These are phyloP conservation scores for Myrmecobius fasciatus DNA, from an alignment of 2,113 vertebrate species.

Conservation along the genomic window DNA sequence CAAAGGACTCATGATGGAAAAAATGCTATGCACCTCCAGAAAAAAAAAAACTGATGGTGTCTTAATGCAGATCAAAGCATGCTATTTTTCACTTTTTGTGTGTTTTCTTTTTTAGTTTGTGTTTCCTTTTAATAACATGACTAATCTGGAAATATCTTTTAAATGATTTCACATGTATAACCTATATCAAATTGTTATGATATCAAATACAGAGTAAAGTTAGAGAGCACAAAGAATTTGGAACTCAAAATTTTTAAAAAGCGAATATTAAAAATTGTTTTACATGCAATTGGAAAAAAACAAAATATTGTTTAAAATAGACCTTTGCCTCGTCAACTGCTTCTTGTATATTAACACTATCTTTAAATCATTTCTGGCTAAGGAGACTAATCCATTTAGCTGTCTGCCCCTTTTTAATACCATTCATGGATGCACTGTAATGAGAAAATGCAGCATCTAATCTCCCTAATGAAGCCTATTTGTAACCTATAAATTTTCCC, in stretches of 20 bases:
- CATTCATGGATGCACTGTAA: not conserved
- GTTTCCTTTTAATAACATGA: not conserved
- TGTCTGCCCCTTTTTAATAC: not conserved
- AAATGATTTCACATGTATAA: not conserved
- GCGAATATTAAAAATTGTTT: not conserved
- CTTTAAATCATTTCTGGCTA: not conserved
- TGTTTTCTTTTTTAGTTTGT: too few relatives aligned
- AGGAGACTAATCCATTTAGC: not conserved
- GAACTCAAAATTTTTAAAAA: not conserved
- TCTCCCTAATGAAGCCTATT: not conserved
- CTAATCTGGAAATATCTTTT: not conserved
- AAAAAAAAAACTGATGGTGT: not conserved
- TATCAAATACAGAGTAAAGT: not conserved
- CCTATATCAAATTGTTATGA: not conserved
- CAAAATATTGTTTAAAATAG: not conserved
- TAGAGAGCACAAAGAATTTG: not conserved
- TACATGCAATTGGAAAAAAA: not conserved
- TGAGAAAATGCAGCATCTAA: not conserved
- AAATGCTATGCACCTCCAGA: not conserved
- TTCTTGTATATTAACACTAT: not conserved
- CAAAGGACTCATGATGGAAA: not conserved
- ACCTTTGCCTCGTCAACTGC: not conserved
- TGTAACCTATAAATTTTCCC: not conserved
- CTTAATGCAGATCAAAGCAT: not conserved
- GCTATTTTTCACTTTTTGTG: not conserved